Evolutionary conservation across 2,113 vertebrate genomes (phyloP).

Genomic region (Leptocoma aspasia): DNA sequence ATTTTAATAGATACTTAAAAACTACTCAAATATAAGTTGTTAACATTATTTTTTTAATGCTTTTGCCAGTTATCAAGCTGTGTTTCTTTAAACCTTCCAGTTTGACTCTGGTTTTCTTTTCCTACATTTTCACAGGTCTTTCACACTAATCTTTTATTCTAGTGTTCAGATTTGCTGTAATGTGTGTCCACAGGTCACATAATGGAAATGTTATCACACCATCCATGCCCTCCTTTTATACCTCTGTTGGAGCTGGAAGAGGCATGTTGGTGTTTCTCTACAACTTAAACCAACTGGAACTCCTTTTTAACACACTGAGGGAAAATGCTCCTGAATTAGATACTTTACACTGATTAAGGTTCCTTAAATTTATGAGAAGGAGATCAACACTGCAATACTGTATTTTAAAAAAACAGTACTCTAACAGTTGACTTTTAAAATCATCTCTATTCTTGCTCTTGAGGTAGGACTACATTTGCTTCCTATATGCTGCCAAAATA

Average conservation of each 20-base stretch:
- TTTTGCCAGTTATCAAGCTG: background rate
- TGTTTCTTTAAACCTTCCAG: background rate
- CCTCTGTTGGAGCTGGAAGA: background rate
- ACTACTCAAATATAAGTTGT: background rate
- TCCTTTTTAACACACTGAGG: background rate
- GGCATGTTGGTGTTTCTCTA: background rate
- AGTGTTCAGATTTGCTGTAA: background rate
- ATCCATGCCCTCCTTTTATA: background rate
- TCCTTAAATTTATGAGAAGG: background rate
- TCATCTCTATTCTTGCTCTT: background rate
- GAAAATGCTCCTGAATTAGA: background rate
- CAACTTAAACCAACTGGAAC: background rate
- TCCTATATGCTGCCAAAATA: background rate
- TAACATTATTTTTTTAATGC: background rate
- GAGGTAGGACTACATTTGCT: background rate
- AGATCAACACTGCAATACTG: background rate
- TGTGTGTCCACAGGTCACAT: background rate
- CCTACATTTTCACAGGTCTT: background rate
- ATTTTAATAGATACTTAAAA: background rate
- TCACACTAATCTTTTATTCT: background rate
- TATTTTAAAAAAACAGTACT: background rate
- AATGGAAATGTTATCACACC: background rate
- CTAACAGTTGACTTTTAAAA: background rate
- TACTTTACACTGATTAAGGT: background rate
- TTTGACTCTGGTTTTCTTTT: background rate